Evolutionary conservation across 2,888 invertebrate genomes (phyloP).

Genomic region (Sericinus montela): DNA sequence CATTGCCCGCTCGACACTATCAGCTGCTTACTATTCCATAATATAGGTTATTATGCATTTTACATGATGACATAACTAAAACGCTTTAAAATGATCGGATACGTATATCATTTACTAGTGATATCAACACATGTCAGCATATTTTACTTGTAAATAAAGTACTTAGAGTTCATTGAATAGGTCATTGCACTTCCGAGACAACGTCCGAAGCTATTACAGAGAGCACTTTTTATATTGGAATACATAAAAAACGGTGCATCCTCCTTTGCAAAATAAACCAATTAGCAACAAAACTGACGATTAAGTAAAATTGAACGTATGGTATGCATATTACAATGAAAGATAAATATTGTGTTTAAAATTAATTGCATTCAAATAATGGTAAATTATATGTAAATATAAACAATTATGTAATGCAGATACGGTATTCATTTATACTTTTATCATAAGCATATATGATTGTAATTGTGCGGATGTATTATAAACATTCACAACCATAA

Average conservation of each 20-base stretch:
- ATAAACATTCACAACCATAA: neutral
- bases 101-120: neutral
- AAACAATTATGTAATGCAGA: constrained; percentile 34
- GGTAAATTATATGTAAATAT: constrained; percentile 43
- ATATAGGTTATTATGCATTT: constrained; percentile 25
- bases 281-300: constrained; percentile 23
- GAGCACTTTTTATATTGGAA: constrained; percentile 58
- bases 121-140: constrained; percentile 20
- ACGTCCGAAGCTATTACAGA: constrained; percentile 65
- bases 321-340: too few relatives aligned
- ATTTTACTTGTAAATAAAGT: constrained; percentile 24
- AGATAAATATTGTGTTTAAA: too few relatives aligned
- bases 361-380: constrained; percentile 23
- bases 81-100: constrained; percentile 7
- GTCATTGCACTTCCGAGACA: constrained; percentile 76
- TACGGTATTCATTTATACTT: constrained; percentile 23
- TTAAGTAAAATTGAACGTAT: constrained; percentile 1
- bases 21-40: constrained; percentile 66
- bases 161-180: constrained; percentile 63
- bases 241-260: constrained; percentile 39
- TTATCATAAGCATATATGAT: neutral
- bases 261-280: constrained; percentile 35
- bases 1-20: constrained; percentile 37
- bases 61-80: constrained; percentile 16
- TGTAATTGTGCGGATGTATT: neutral